Conservation (phyloP, 2,113 vertebrate species). For the Malurus elegans region DNA sequence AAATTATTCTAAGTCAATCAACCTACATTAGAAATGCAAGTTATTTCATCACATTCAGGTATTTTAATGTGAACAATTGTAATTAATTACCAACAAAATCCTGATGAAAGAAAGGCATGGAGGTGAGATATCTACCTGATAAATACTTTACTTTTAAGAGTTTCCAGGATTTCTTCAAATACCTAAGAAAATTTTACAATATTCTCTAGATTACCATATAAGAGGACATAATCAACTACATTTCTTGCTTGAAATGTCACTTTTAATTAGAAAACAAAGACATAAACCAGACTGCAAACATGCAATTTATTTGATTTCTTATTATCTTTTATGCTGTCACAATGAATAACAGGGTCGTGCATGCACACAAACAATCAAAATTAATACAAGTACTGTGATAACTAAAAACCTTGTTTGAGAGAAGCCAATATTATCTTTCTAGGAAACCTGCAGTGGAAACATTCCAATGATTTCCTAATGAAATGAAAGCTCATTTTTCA, state of each 20-base stretch:
- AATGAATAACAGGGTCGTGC: not conserved
- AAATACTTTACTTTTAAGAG: not conserved
- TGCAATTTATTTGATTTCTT: not conserved
- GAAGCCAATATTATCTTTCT: not conserved
- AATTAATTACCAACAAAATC: not conserved
- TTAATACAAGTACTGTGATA: not conserved
- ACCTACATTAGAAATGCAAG: not conserved
- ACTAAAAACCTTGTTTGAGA: not conserved
- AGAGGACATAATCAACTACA: not conserved
- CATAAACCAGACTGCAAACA: not conserved
- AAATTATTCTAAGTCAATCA: not conserved
- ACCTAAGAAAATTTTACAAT: not conserved
- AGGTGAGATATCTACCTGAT: not conserved
- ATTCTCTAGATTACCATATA: not conserved
- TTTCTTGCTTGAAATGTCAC: not conserved
- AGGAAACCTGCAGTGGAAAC: not conserved
- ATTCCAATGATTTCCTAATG: not conserved
- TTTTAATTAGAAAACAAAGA: not conserved
- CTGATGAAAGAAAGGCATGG: not conserved
- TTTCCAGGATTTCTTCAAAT: not conserved
- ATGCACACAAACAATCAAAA: not conserved
- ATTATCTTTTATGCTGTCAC: not conserved
- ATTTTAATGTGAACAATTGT: not conserved
- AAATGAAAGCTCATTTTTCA: not conserved
- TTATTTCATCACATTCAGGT: not conserved